These are phyloP conservation scores for Clinocottus analis DNA, from an alignment of 2,113 vertebrate genomes.

Conservation along the genomic window DNA sequence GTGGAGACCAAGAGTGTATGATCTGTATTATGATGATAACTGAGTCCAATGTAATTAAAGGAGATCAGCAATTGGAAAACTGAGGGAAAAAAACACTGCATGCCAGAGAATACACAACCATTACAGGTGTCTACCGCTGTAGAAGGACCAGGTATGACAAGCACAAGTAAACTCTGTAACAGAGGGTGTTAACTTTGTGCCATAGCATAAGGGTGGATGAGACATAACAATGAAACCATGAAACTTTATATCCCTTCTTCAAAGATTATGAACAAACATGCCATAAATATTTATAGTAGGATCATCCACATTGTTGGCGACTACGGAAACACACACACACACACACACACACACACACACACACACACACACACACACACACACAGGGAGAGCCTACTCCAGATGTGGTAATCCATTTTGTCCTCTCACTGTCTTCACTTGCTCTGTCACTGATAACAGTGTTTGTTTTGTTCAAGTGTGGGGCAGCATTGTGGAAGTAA, in stretches of 20 bases:
- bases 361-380: background rate
- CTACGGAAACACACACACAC: background rate
- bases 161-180: background rate
- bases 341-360: background rate
- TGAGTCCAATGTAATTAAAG: slow-evolving; percentile 11
- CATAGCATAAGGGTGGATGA: background rate
- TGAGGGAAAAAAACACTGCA: background rate
- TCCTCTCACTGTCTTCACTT: background rate
- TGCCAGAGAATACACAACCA: background rate
- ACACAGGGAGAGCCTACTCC: slow-evolving; percentile 1
- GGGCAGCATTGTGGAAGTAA: background rate
- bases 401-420: background rate
- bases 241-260: background rate
- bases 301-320: background rate
- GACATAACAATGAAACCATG: background rate
- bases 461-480: background rate
- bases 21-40: slow-evolving; percentile 35
- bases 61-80: slow-evolving; percentile 21
- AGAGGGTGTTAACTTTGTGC: background rate
- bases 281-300: slow-evolving; percentile 11
- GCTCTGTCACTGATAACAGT: slow-evolving; percentile 22
- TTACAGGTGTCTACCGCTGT: slow-evolving; percentile 1
- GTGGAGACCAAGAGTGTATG: slow-evolving; percentile 10
- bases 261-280: background rate
- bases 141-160: background rate